phyloP scores from a whole-genome alignment of 2,888 invertebrate genomes.

The Melieria picta region DNA sequence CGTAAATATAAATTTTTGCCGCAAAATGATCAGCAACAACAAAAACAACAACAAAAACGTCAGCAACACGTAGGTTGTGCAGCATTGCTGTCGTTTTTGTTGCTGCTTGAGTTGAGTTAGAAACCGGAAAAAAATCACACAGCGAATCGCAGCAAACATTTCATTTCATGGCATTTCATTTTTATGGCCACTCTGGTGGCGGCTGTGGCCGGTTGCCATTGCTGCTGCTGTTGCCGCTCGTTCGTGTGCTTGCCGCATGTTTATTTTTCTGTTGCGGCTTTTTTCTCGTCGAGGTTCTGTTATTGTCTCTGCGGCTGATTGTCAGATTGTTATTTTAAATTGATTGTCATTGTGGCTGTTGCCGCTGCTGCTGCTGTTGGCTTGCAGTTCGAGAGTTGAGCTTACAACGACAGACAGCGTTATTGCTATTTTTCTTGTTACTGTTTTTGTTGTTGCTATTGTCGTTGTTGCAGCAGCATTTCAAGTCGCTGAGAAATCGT shows the following conservation, averaged over 20 bases:
- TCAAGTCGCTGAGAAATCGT: neutral
- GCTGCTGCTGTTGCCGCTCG: too few species aligned
- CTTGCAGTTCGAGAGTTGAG: too few species aligned
- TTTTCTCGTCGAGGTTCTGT: too few species aligned
- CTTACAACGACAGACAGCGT: too few species aligned
- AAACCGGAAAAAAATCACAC: neutral
- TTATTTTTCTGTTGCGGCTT: too few species aligned
- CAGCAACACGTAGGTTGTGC: conserved; percentile 10
- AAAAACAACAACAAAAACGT: neutral
- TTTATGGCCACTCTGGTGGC: too few species aligned
- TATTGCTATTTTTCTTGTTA: too few species aligned
- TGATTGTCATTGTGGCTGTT: neutral
- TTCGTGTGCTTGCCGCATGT: too few species aligned
- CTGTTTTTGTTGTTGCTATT: conserved; percentile 1
- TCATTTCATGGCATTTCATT: conserved; percentile 1
- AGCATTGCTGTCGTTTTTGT: neutral
- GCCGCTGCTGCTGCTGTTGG: conserved; percentile 1
- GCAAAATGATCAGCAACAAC: neutral
- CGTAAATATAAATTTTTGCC: conserved; percentile 8
- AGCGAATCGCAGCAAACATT: neutral
- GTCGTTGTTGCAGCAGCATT: neutral
- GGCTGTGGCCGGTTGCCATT: too few species aligned
- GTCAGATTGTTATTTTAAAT: too few species aligned
- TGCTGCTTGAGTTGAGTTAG: neutral
- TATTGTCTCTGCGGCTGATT: too few species aligned